phyloP scores from a whole-genome alignment of 2,113 vertebrate species.

The Prietella phreatophila region DNA sequence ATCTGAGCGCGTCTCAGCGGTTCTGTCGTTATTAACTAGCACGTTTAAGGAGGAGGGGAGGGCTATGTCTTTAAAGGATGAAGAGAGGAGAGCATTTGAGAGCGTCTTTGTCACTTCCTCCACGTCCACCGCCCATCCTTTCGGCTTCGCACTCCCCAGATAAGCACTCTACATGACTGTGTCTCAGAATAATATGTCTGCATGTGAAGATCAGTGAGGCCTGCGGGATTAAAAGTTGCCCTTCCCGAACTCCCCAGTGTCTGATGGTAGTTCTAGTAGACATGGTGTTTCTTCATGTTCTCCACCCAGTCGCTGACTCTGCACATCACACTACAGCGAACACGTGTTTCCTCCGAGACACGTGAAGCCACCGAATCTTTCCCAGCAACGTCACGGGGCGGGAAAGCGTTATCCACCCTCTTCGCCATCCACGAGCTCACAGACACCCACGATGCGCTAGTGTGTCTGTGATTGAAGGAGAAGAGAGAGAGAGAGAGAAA shows the following conservation, averaged over 20 bases:
- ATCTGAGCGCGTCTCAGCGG: too few species aligned
- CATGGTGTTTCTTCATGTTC: not conserved
- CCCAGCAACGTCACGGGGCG: not conserved
- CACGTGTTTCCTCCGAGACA: not conserved
- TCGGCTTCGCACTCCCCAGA: not conserved
- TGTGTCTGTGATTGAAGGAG: not conserved
- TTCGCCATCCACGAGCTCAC: not conserved
- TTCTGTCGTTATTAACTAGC: not conserved
- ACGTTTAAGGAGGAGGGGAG: too few species aligned
- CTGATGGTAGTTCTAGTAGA: not conserved
- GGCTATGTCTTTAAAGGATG: too few species aligned
- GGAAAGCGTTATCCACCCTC: not conserved
- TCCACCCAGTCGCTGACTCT: not conserved
- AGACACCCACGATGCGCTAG: not conserved
- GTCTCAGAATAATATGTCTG: not conserved
- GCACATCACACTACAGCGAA: not conserved
- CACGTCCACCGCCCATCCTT: slow-evolving; percentile 44
- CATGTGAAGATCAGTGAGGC: not conserved
- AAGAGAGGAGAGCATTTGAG: slow-evolving; percentile 3
- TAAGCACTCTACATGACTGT: not conserved
- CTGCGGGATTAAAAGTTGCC: not conserved
- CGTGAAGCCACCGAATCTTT: not conserved
- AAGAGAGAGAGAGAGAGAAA: not conserved
- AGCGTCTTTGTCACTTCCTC: slow-evolving; percentile 36
- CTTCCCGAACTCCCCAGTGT: not conserved